Evolutionary conservation across 2,113 vertebrate species (phyloP).

Genomic region (Tragelaphus imberbis): DNA sequence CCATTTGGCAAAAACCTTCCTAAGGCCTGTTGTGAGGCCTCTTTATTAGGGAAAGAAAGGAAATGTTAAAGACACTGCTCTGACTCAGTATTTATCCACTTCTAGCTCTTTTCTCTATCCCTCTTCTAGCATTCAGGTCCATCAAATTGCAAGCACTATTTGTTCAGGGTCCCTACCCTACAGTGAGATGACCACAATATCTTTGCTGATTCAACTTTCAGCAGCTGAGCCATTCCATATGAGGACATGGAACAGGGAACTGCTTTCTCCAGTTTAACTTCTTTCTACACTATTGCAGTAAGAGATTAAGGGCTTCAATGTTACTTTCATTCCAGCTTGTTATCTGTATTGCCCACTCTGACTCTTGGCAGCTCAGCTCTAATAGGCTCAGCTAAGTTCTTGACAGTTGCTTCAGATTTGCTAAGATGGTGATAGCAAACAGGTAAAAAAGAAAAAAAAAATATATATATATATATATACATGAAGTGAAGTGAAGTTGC

Average conservation of each 20-base stretch:
- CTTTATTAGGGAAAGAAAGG: neutral
- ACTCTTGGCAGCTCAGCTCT: neutral
- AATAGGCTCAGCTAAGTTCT: neutral
- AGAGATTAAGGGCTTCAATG: neutral
- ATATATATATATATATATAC: neutral
- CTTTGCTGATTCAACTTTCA: neutral
- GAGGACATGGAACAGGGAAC: neutral
- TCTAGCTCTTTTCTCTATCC: neutral
- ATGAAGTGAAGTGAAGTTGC: neutral
- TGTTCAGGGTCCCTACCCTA: fast-evolving
- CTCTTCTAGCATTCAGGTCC: neutral
- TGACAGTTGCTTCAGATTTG: neutral
- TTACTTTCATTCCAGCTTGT: neutral
- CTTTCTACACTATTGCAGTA: no score
- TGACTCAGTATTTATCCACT: neutral
- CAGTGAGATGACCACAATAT: no score
- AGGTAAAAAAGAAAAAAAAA: neutral
- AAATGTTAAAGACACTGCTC: neutral
- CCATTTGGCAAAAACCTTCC: neutral
- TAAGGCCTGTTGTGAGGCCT: neutral
- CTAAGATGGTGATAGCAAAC: neutral
- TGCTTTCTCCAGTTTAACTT: neutral
- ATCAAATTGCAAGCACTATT: neutral
- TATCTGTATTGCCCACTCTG: neutral
- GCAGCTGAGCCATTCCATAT: neutral